Evolutionary conservation across 2,888 invertebrate species (phyloP), one percentile per base, ranked within the genome.

Genomic region (Flexamia atlantica): DNA sequence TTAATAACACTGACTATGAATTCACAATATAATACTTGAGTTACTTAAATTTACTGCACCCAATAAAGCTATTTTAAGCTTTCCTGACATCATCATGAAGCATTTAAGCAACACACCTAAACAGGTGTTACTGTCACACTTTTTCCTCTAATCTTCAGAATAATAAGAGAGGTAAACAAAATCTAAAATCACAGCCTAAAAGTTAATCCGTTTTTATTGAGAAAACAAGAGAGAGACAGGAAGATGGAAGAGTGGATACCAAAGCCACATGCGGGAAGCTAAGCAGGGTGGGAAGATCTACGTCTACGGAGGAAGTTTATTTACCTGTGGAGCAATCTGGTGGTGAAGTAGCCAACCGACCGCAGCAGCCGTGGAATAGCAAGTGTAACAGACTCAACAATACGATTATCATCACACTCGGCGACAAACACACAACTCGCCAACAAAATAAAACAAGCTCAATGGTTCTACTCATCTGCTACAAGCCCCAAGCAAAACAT

Each of bases 241-340:
- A 57, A 57, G 32, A 79, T 7, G 17, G 79, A 36, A 57, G 40
- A 72, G 1, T 7, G 36, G 76, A 28, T 4, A 79, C 79, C 79
- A 50, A 79, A 79, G 79, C 79, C 57, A 57, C 79, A 79, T 79
- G 79, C 79, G 50, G 79, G 79, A 79, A 79, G 79, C 79, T 79
- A 53, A 79, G 79, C 79, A 79, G 17, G 79, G 53, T 20, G 53
- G 30, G 76, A 76, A 79, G 79, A 23, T 28, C 79, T 79, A 79
- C 0, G 14, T 3, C 79, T 79, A 79, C 79, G 28, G 57, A 36
- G 40, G 72, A 42, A 40, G 72, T 72, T 72, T 76, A 76, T 46
- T 79, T 79, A 79, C 79, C 79, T 79, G 79, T 57, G 50, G 25
- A 9, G 57, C 53, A 17, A 30, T 25, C 79, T 57, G 36, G 30